Evolutionary conservation across 2,888 invertebrate genomes (phyloP).

Genomic region (Aleiodes testaceus): DNA sequence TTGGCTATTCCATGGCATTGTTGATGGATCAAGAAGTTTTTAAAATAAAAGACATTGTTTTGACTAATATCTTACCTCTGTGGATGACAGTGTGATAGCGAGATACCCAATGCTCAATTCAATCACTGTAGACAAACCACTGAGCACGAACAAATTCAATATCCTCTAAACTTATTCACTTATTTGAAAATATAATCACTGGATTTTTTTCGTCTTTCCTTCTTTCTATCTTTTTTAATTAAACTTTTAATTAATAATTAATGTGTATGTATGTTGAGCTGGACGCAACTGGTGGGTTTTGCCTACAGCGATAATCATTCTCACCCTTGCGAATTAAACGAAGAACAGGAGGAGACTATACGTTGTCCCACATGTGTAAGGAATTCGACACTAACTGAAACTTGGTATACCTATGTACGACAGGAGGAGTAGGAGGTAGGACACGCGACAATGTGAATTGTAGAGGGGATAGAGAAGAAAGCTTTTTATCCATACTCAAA

Average conservation of each 20-base stretch:
- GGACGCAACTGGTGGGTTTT: constrained; percentile 42
- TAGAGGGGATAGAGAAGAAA: constrained; percentile 57
- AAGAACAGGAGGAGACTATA: constrained; percentile 27
- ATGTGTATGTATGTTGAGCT: too few species aligned
- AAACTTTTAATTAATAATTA: too few species aligned
- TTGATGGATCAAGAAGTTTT: constrained; percentile 33
- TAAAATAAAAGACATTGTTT: not conserved
- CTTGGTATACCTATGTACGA: constrained; percentile 35
- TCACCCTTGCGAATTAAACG: constrained; percentile 30
- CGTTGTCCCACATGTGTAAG: constrained; percentile 37
- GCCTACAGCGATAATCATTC: constrained; percentile 34
- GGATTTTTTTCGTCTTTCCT: too few species aligned
- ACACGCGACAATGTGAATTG: constrained; percentile 67
- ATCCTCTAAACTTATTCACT: too few species aligned
- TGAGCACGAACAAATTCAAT: too few species aligned
- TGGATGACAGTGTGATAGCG: constrained; percentile 67
- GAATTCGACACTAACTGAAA: constrained; percentile 14
- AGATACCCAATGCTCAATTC: constrained; percentile 39
- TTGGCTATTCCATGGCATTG: too few species aligned
- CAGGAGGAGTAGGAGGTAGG: constrained; percentile 69
- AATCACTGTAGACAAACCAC: too few species aligned
- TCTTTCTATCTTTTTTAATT: too few species aligned
- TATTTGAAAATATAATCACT: too few species aligned
- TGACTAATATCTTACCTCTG: constrained; percentile 61
- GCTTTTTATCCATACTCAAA: constrained; percentile 45